Evolutionary conservation across 1,140 invertebrate genomes (phyloP), one percentile per base, ranked within the genome.

Genomic region (Drosophila pseudoobscura): DNA sequence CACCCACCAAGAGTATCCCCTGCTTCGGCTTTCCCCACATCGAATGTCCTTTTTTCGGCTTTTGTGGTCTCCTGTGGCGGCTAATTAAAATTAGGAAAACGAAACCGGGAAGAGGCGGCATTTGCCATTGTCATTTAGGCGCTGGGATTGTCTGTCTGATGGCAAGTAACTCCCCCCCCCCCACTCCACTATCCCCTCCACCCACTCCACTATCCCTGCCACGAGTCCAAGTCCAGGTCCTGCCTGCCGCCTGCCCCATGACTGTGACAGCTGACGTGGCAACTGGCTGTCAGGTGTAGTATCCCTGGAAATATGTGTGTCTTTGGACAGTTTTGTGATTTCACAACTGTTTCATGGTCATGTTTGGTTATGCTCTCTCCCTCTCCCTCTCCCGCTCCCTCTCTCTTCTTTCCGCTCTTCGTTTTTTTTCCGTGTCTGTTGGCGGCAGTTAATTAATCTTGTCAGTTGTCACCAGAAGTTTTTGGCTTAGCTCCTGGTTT

Each of bases 361-460:
- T 58, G 60, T 65, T 50, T 62, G 66, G 72, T 73, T 69, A 69
- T 68, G 66, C 69, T 50, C 9, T 35, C 0, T 56, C 29, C 7
- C 29, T 31, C 56, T 57, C 44, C n/a, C n/a, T n/a, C n/a, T n/a
- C n/a, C n/a, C n/a, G 8, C 29, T 31, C 29, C 7, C 29, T 31
- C 56, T 57, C 44, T 43, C 44, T 63, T 15, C 51, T 1, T 15
- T 4, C n/a, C 13, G 15, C 44, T 11, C 29, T 43, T 50, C 70
- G 41, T 44, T 49, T 51, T 20, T 29, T 15, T 46, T 39, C 74
- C 65, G 56, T 56, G 61, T 66, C 66, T 74, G 74, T 61, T 24
- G 62, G 46, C 44, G 61, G 51, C 54, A 75, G 78, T 82, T 87
- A 78, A 85, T 85, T 85, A 85, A 87, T 85, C 80, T 78, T 85